These are phyloP conservation scores for Bubo bubo DNA, from an alignment of 2,113 vertebrate genomes.

Conservation along the genomic window DNA sequence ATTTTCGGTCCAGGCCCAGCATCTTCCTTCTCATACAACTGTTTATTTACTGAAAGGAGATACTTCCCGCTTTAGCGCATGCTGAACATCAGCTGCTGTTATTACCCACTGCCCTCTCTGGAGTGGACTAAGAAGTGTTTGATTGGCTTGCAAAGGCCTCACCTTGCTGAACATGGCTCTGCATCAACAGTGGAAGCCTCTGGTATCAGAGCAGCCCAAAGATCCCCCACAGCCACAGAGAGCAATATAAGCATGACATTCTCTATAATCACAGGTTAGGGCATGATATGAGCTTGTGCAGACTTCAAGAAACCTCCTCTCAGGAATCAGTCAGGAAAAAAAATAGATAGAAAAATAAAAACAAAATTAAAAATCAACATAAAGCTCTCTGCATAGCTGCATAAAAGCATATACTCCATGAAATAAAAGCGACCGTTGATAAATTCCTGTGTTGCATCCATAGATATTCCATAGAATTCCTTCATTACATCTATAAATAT, in stretches of 20 bases:
- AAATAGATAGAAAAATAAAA: neutral
- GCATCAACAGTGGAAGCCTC: neutral
- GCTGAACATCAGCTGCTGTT: neutral
- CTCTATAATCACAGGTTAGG: neutral
- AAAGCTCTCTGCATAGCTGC: neutral
- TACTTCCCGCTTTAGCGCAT: neutral
- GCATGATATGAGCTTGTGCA: neutral
- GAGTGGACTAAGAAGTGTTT: neutral
- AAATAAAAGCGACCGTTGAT: neutral
- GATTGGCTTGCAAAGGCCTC: neutral
- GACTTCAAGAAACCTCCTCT: neutral
- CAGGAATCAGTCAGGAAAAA: neutral
- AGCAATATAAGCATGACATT: neutral
- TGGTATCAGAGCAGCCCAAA: neutral
- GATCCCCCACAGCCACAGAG: neutral
- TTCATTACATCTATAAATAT: neutral
- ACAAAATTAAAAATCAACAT: neutral
- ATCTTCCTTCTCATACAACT: neutral
- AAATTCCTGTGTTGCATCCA: neutral
- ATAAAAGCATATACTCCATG: neutral
- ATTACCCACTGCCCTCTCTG: neutral
- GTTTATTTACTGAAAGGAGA: neutral
- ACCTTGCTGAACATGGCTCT: neutral
- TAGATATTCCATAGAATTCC: neutral
- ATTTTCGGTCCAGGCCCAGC: neutral